Conservation (phyloP, 2,113 vertebrate genomes). For the Ciconia boyciana region DNA sequence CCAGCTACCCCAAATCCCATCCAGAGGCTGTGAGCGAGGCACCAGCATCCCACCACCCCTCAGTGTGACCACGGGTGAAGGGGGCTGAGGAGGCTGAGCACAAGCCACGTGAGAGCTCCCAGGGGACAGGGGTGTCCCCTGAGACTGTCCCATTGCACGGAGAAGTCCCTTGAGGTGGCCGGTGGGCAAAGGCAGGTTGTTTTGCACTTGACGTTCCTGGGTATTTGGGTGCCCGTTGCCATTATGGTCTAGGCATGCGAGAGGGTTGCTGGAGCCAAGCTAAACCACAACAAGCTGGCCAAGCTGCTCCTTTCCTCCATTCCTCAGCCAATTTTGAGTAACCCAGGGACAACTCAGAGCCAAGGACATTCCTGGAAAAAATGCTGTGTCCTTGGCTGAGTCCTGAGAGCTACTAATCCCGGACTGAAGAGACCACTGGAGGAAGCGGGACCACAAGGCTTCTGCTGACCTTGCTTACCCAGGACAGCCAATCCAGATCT, state of each 20-base stretch:
- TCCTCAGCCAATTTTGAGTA: neutral
- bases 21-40: neutral
- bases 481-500: neutral
- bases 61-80: neutral
- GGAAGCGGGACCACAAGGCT: accelerated
- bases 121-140: neutral
- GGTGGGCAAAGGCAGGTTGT: neutral
- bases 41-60: neutral
- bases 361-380: conserved; percentile 10
- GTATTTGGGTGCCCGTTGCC: neutral
- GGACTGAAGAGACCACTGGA: neutral
- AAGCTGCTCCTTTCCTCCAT: neutral
- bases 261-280: neutral
- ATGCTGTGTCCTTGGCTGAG: neutral
- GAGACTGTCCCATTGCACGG: accelerated
- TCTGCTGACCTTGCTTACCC: neutral
- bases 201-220: neutral
- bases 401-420: neutral
- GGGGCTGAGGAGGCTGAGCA: neutral
- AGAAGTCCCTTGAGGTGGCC: neutral
- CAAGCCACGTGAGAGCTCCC: neutral
- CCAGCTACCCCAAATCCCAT: neutral
- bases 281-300: neutral
- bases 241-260: neutral
- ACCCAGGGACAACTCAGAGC: neutral